These are phyloP conservation scores for Aphidius ervi DNA, from an alignment of 1,140 invertebrate genomes.

Conservation along the genomic window DNA sequence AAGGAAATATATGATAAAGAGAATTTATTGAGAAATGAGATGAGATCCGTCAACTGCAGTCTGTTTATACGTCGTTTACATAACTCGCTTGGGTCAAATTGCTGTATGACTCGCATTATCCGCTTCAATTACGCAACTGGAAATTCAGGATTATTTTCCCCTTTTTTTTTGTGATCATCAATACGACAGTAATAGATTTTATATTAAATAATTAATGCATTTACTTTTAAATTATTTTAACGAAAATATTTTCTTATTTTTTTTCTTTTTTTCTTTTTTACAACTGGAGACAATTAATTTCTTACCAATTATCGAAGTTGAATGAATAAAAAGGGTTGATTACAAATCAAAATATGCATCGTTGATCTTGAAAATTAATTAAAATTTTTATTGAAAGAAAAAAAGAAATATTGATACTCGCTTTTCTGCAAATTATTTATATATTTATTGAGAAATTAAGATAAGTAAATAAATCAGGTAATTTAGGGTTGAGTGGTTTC, in stretches of 20 bases:
- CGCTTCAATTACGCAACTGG: constrained; percentile 20
- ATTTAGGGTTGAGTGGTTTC: neutral
- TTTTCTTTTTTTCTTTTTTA: no score
- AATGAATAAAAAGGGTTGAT: no score
- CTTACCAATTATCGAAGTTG: no score
- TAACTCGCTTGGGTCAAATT: constrained; percentile 30
- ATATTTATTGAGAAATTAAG: neutral
- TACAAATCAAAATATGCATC: no score
- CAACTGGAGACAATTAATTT: no score
- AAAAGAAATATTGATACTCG: no score
- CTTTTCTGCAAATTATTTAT: neutral
- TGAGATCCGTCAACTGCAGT: constrained; percentile 38
- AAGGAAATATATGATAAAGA: neutral
- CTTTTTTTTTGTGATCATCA: neutral
- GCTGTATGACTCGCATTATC: constrained; percentile 18
- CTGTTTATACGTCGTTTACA: constrained; percentile 33
- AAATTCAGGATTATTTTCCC: constrained; percentile 9
- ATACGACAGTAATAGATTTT: no score
- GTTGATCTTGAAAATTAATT: no score
- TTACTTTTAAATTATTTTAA: neutral
- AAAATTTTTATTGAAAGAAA: no score
- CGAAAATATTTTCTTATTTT: no score
- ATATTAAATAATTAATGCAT: neutral
- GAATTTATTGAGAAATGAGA: constrained; percentile 25
- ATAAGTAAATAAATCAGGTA: neutral